These are phyloP conservation scores for Pedetes capensis DNA, from an alignment of 2,113 vertebrate genomes.

Conservation along the genomic window DNA sequence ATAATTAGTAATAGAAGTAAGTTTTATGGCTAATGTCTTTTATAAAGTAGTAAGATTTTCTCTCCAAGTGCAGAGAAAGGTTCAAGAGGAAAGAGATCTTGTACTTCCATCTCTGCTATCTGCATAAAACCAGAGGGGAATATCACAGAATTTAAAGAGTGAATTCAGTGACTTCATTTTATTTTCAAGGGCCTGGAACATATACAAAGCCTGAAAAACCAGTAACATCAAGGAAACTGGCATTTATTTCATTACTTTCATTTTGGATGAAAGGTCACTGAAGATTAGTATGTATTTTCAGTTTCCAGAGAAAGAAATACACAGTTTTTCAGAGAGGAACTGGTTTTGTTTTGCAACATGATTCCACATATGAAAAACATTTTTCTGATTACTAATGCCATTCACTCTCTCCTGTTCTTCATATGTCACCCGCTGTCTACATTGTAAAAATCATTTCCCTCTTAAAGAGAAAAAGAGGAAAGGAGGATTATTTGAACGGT, in stretches of 20 bases:
- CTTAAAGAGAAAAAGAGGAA: background rate
- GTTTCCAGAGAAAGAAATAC: background rate
- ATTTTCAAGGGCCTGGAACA: background rate
- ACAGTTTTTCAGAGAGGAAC: background rate
- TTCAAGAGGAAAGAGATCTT: constrained; percentile 27
- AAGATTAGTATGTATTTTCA: background rate
- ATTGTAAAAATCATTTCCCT: background rate
- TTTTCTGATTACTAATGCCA: constrained; percentile 18
- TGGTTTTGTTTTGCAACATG: background rate
- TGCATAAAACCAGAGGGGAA: background rate
- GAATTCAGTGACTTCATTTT: background rate
- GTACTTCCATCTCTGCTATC: background rate
- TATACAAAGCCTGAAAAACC: background rate
- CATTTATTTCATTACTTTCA: constrained; percentile 25
- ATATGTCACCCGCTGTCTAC: background rate
- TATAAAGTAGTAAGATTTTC: background rate
- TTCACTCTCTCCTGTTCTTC: background rate
- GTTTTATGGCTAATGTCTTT: constrained; percentile 1
- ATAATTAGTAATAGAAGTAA: background rate
- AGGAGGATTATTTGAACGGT: background rate
- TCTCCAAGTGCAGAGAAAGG: background rate
- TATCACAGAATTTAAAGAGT: background rate
- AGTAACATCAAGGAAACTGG: background rate
- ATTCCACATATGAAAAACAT: background rate
- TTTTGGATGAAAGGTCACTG: constrained; percentile 30